Percentiles rank a stretch among this genome's conserved stretches.
Conservation (phyloP, 2,797 vertebrate species). For the Cottoperca gobio region DNA sequence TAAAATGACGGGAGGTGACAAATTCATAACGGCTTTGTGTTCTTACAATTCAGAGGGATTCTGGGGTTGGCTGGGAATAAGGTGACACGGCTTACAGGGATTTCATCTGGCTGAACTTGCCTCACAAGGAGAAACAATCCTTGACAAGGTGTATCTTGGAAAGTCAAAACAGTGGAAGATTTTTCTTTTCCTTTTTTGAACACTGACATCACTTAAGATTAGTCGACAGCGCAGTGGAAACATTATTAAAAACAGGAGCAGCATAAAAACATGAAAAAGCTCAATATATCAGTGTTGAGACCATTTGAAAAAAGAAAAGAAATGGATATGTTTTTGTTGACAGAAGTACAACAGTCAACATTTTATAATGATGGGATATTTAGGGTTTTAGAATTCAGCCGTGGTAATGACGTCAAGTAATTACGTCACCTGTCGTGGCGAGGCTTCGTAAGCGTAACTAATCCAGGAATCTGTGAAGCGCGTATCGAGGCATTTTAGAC, state of each 20-base stretch:
- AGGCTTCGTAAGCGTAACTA: too few relatives aligned
- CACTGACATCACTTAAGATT: constrained; percentile 20
- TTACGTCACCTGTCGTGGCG: too few relatives aligned
- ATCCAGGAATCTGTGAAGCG: too few relatives aligned
- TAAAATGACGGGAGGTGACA: constrained; percentile 85
- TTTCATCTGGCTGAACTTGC: constrained; percentile 79
- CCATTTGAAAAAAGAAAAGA: background rate
- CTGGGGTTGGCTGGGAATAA: constrained; percentile 74
- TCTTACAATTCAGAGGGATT: constrained; percentile 79
- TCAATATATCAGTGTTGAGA: constrained; percentile 1
- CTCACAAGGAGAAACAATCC: constrained; percentile 70
- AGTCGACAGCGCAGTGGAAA: constrained; percentile 17
- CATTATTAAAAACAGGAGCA: constrained; percentile 12
- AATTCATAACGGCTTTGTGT: constrained; percentile 85
- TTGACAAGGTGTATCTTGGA: constrained; percentile 64
- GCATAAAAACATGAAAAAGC: background rate
- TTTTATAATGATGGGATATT: background rate
- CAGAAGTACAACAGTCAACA: background rate
- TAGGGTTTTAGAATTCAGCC: too few relatives aligned
- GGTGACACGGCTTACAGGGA: constrained; percentile 82
- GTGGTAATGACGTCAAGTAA: too few relatives aligned
- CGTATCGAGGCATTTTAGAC: too few relatives aligned
- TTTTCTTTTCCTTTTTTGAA: background rate
- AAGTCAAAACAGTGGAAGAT: constrained; percentile 59
- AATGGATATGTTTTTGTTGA: background rate